Evolutionary conservation across 2,113 vertebrate species (phyloP), one percentile per base, ranked within the genome.

Genomic region (Struthio camelus): DNA sequence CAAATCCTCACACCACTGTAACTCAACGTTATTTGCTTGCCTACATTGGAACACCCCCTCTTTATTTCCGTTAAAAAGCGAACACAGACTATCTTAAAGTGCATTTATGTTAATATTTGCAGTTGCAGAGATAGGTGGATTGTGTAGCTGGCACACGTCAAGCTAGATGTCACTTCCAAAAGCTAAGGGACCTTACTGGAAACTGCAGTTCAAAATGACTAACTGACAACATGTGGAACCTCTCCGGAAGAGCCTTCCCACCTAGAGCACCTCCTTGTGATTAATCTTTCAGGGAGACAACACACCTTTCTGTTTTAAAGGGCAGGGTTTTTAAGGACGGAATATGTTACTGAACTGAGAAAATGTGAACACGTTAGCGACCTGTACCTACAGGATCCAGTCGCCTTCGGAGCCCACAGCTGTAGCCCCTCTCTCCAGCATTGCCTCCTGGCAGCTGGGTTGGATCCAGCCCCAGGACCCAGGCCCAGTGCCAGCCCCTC

Each of bases 61-160:
- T 69, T 84, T 67, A 18, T 54, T 86, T 76, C 78, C 42, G 34
- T 32, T 42, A 67, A 54, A 13, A 38, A 81, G 42, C 28, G 81
- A 75, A 61, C 48, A 65, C 28, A 40, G 24, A 27, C 36, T 48
- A 65, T 44, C 32, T 93, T 85, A 85, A 56, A 38, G 85, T 56
- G 48, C 56, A 72, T 82, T 94, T 93, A 82, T 82, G 81, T 69
- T 85, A 87, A 69, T 82, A 76, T 72, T 76, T 85, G 48, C 70
- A 79, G 42, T 82, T 53, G 20, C 42, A 87, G 61, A 30, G 64
- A 38, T 73, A 80, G 86, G 59, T 80, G 78, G 40, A 78, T 78
- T 69, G 77, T 0, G 0, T 1, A 10, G 59, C 83, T 92, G 73
- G 84, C 66, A 87, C 14, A 4, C 3, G 12, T 75, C 77, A 79